Base-by-base conservation (phyloP, 53 echinoderm and acorn worm genomes). In the Crossaster papposus region DNA sequence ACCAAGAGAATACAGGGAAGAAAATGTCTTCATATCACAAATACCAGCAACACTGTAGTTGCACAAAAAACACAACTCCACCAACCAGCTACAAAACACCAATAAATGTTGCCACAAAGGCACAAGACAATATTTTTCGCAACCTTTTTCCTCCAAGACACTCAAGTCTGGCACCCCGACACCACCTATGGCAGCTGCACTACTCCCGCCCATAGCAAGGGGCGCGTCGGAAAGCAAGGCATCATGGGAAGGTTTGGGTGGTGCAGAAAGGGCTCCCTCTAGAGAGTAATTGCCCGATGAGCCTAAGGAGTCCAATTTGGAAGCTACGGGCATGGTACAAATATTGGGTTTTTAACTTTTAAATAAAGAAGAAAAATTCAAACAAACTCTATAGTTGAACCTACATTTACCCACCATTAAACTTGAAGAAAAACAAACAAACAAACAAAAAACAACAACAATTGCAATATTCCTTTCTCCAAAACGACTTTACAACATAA, bases 201-300 rank as follows among this genome's bases (percentile, higher is more conserved):
- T 58, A 52, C 72, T 72, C 52, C 85, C 85, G 30, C 18, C 77
- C 65, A 68, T 30, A 15, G 76, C 87, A 63, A 36, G 29, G 75
- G 87, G 87, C n/a, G 87, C 36, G 63, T 87, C 87, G 76, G 87
- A 75, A 76, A 76, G 87, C 87, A 87, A 87, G 76, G 87, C 87
- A 76, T 87, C 87, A 37, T 87, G 87, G 74, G 85, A 74, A 77
- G 87, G 77, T 76, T 75, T 58, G 36, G 75, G 54, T 5, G 76
- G 62, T 14, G 87, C 54, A 14, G 87, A 65, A 15, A 77, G 73
- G 58, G 87, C 77, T 24, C 76, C 87, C 87, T 87, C 87, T 77
- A 55, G 76, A 2, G 87, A 73, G 87, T 76, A 63, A 62, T 87
- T 87, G 77, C 18, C 87, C 55, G 87, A 87, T 29, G 87, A 75